Evolutionary conservation across 23 tunicate species (phyloP).

Genomic region (Halocynthia roretzi): DNA sequence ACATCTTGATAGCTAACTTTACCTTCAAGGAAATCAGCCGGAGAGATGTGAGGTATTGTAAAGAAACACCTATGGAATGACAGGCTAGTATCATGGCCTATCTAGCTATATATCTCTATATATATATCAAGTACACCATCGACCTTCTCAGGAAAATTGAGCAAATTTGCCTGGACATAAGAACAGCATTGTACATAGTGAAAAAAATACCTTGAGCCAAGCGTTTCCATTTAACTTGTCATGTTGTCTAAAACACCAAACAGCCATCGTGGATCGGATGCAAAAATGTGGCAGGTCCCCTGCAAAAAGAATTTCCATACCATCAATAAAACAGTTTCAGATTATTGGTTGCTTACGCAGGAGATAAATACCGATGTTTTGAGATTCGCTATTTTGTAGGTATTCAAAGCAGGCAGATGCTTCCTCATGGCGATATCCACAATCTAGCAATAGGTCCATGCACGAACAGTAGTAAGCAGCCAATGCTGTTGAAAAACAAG

Average conservation of each 20-base stretch:
- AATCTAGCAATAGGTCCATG: slow-evolving; percentile 58
- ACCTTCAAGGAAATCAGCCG: neutral
- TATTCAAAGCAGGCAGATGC: slow-evolving; percentile 21
- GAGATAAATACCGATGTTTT: slow-evolving; percentile 22
- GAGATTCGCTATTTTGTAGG: slow-evolving; percentile 30
- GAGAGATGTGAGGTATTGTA: too few species aligned
- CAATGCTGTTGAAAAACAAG: slow-evolving; percentile 6
- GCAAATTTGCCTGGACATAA: too few species aligned
- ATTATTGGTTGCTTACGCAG: too few species aligned
- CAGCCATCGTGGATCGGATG: slow-evolving; percentile 42
- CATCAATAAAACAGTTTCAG: neutral
- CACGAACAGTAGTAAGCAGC: slow-evolving; percentile 38
- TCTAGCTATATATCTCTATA: too few species aligned
- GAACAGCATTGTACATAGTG: too few species aligned
- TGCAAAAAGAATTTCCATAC: neutral
- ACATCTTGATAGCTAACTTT: neutral
- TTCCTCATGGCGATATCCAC: slow-evolving; percentile 39
- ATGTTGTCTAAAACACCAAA: slow-evolving; percentile 55
- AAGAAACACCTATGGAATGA: too few species aligned
- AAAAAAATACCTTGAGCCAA: slow-evolving; percentile 24
- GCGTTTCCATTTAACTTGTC: slow-evolving; percentile 28
- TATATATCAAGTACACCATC: too few species aligned
- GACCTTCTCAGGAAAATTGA: too few species aligned
- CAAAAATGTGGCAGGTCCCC: slow-evolving; percentile 38
- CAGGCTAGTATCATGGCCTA: too few species aligned